phyloP scores from a whole-genome alignment of 2,113 vertebrate species.

The Crotalus viridis region DNA sequence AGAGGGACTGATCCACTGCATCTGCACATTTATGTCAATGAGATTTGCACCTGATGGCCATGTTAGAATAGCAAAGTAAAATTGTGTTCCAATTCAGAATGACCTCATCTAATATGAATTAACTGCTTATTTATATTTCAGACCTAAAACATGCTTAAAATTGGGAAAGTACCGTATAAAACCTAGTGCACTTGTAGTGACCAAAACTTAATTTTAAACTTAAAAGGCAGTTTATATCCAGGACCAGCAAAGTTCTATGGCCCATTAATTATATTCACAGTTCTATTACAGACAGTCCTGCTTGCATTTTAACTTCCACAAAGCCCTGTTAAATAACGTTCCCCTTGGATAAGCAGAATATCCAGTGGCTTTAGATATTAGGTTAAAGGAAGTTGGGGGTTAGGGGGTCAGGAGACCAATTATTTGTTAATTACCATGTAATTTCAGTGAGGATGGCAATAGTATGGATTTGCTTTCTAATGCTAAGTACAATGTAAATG shows the following conservation, averaged over 20 bases:
- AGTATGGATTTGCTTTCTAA: not conserved
- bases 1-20: not conserved
- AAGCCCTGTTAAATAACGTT: not conserved
- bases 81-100: not conserved
- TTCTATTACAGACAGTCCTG: not conserved
- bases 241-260: not conserved
- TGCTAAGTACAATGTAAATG: not conserved
- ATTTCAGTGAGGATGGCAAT: not conserved
- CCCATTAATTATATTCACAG: conserved; percentile 10
- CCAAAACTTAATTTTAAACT: not conserved
- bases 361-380: conserved; percentile 9
- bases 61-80: not conserved
- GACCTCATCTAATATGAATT: not conserved
- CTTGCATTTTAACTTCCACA: not conserved
- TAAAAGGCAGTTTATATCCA: not conserved
- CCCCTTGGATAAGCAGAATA: not conserved
- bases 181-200: not conserved
- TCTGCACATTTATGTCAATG: not conserved
- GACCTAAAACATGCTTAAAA: not conserved
- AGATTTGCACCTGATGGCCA: not conserved
- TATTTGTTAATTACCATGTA: conserved; percentile 7
- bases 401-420: conserved; percentile 9
- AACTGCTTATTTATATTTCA: not conserved
- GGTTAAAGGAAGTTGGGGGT: not conserved
- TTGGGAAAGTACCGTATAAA: not conserved